Base-by-base conservation (phyloP, 2,113 vertebrate species). In the Sclerurus mexicanus region DNA sequence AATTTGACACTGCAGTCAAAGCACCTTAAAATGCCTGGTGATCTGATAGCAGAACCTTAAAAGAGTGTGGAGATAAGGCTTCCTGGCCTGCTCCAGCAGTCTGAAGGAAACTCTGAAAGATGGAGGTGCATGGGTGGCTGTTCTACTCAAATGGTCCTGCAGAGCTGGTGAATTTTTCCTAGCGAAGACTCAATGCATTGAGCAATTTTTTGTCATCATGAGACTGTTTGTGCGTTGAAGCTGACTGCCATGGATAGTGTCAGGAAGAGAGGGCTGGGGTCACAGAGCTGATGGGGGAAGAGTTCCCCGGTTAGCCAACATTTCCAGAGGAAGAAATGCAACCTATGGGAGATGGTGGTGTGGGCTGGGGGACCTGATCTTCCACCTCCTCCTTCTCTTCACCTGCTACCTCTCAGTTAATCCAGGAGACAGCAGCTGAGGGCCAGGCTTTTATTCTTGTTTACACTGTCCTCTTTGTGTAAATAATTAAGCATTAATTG, bases 181-280 rank as follows among this genome's bases (percentile, higher is more conserved):
- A 35, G 56, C 78, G 89, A 84, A 91, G 68, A 56, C 60, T 85
- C 69, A 91, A 56, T 18, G 47, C 1, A 1, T 83, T 92, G 72
- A 82, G 79, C 85, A 92, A 93, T 58, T 35, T 72, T 87, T 60
- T 78, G 80, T 89, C 89, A 91, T 69, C 0, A 0, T 64, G 49
- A 89, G 96, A 94, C 69, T 95, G 68, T 91, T 79, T 94, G 84
- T 95, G 94, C 89, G 39, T 85, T 97, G 91, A 96, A 69, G 80
- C 33, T 94, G 66, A 49, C 64, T 94, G 49, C 44, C 73, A n/a
- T 49, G 64, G 81, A 68, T 64, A 85, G 49, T 23, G 68, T 46
- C 44, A 69, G 47, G 39, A 93, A 37, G 21, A 93, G 91, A 91
- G 74, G 64, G 44, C 39, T 73, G n/a, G 77, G 60, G 67, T 93